A percentile compares a stretch with the other conserved stretches of the same genome.
Evolutionary conservation across 2,888 invertebrate species (phyloP).

Genomic region (Scaptomyza cyrtandrae): DNA sequence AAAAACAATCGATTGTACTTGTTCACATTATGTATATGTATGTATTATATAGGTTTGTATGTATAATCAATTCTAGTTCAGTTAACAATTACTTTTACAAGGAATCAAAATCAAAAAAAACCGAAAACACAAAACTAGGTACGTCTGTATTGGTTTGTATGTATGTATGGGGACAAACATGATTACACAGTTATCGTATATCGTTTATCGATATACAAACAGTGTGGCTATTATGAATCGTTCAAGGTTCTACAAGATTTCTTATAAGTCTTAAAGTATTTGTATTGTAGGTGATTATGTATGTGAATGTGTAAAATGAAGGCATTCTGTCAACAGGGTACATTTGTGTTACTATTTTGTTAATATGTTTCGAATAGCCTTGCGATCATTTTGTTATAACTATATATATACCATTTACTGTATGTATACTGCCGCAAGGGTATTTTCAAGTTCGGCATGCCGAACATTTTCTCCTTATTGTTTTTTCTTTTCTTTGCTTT

Average conservation of each 20-base stretch:
- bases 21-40: slow-evolving; percentile 33
- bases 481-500: slow-evolving; percentile 5
- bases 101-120: slow-evolving; percentile 20
- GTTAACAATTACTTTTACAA: slow-evolving; percentile 37
- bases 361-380: not conserved
- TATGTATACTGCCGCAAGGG: slow-evolving; percentile 20
- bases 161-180: slow-evolving; percentile 39
- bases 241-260: slow-evolving; percentile 28
- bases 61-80: slow-evolving; percentile 24
- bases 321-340: slow-evolving; percentile 82
- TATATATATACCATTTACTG: too few relatives aligned
- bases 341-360: slow-evolving; percentile 48
- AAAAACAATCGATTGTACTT: slow-evolving; percentile 50
- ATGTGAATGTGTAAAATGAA: slow-evolving; percentile 71
- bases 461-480: slow-evolving; percentile 22
- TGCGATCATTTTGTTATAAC: slow-evolving; percentile 3
- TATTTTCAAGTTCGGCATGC: slow-evolving; percentile 35
- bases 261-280: slow-evolving; percentile 67
- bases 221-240: slow-evolving; percentile 43
- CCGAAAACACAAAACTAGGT: slow-evolving; percentile 26
- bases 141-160: slow-evolving; percentile 16
- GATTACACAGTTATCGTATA: slow-evolving; percentile 18
- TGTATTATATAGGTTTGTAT: slow-evolving; percentile 11
- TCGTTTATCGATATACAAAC: slow-evolving; percentile 11
- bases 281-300: slow-evolving; percentile 76